These are phyloP conservation scores for Glomeris marginata DNA, from an alignment of 2,888 invertebrate genomes.

Conservation along the genomic window DNA sequence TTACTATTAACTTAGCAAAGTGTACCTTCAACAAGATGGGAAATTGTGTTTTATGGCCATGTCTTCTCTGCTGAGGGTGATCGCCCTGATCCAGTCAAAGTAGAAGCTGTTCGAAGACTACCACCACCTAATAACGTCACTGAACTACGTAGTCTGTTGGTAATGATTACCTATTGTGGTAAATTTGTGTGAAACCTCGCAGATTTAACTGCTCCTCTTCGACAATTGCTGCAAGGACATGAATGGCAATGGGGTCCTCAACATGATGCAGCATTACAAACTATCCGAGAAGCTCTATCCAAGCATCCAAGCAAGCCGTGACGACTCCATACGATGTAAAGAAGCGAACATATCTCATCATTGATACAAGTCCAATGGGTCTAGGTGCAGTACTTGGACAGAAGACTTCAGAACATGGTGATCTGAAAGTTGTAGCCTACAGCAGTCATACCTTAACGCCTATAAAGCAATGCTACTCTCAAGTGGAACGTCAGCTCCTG, in stretches of 20 bases:
- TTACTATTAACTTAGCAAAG: conserved; percentile 22
- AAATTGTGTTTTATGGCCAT: conserved; percentile 7
- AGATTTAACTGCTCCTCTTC: background rate
- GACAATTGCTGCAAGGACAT: background rate
- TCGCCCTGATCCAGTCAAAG: background rate
- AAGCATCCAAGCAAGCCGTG: background rate
- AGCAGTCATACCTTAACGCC: conserved; percentile 12
- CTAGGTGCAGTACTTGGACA: conserved; percentile 7
- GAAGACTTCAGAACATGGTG: background rate
- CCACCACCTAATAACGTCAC: background rate
- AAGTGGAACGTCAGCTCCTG: conserved; percentile 17
- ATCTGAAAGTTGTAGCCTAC: conserved; percentile 9
- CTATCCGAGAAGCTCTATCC: background rate
- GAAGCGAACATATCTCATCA: conserved; percentile 11
- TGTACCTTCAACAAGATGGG: conserved; percentile 20
- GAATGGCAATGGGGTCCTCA: background rate
- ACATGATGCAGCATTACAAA: background rate
- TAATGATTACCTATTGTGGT: conserved; percentile 2
- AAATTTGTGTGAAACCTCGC: background rate
- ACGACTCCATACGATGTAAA: background rate
- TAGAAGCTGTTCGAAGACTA: background rate
- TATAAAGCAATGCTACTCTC: conserved; percentile 17
- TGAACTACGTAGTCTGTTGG: conserved; percentile 4
- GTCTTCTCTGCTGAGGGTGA: background rate
- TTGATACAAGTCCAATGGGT: conserved; percentile 17